A percentile compares a stretch with the other conserved stretches of the same genome.
phyloP scores from a whole-genome alignment of 2,888 invertebrate genomes.

The Cheilosia impressa region DNA sequence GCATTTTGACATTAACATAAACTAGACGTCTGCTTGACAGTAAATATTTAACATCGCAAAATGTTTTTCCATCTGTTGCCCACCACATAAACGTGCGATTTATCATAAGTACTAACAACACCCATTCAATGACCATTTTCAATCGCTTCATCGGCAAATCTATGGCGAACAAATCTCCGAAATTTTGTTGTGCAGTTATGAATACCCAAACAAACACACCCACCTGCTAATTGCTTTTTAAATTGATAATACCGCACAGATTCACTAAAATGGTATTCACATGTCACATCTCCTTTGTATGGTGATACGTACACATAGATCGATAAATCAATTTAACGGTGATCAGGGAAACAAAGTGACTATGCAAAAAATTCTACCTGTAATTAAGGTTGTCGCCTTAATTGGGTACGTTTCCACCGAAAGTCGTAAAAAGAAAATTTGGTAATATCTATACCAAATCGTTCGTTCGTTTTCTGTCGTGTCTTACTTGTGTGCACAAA shows the following conservation, averaged over 20 bases:
- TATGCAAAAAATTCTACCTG: constrained; percentile 28
- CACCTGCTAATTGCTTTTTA: constrained; percentile 24
- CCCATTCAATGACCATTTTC: constrained; percentile 7
- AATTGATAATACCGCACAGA: neutral
- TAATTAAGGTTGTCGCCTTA: neutral
- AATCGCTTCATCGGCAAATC: constrained; percentile 31
- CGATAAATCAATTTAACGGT: constrained; percentile 49
- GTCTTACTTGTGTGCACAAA: neutral
- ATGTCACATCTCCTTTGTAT: constrained; percentile 29
- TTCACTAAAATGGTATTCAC: constrained; percentile 4
- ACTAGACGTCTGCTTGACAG: neutral
- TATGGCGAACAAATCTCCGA: constrained; percentile 2
- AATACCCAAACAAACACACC: neutral
- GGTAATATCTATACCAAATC: neutral
- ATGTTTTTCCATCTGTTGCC: neutral
- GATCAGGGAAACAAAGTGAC: constrained; percentile 19
- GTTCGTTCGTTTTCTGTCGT: neutral
- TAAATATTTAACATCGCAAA: neutral
- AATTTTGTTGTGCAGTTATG: neutral
- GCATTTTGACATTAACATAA: no score
- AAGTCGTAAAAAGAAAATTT: constrained; percentile 17
- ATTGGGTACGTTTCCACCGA: no score
- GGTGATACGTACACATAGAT: neutral
- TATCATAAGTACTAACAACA: neutral
- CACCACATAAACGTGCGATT: constrained; percentile 4